Conservation (phyloP, 2,888 invertebrate species). For the Silvanus unidentatus region DNA sequence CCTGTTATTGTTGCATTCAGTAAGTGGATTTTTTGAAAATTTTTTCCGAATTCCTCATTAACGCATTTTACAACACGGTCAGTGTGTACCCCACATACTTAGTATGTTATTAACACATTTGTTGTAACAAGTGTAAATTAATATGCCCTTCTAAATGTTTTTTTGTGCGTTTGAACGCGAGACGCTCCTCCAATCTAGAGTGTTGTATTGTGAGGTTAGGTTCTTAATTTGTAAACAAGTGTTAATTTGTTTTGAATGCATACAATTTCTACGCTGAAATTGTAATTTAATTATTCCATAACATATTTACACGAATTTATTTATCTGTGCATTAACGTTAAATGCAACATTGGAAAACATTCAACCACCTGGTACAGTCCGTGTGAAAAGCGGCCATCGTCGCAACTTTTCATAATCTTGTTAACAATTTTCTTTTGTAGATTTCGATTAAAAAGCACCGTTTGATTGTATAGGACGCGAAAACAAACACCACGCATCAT, state of each 20-base stretch:
- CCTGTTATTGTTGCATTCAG: background rate
- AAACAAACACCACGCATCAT: no score
- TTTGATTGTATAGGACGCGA: no score
- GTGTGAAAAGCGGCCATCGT: no score
- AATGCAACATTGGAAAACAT: no score
- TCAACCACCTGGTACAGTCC: no score
- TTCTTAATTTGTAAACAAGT: conserved; percentile 10
- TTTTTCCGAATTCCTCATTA: conserved; percentile 2
- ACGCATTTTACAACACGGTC: no score
- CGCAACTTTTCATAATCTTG: no score
- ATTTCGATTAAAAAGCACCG: no score
- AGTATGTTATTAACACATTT: background rate
- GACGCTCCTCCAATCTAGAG: background rate
- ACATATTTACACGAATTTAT: no score
- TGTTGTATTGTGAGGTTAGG: conserved; percentile 20
- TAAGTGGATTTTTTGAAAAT: background rate
- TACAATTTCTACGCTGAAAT: background rate
- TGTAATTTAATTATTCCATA: background rate
- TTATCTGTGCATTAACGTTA: no score
- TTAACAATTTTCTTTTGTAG: no score
- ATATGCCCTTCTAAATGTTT: conserved; percentile 35
- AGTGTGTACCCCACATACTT: no score
- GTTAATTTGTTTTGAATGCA: conserved; percentile 6
- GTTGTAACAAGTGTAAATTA: conserved; percentile 36
- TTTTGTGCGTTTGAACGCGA: conserved; percentile 11